Percentiles rank a stretch among this genome's conserved stretches.
These are phyloP conservation scores for Porites rus DNA, from an alignment of 92 coral and sea anemone genomes.

Conservation along the genomic window DNA sequence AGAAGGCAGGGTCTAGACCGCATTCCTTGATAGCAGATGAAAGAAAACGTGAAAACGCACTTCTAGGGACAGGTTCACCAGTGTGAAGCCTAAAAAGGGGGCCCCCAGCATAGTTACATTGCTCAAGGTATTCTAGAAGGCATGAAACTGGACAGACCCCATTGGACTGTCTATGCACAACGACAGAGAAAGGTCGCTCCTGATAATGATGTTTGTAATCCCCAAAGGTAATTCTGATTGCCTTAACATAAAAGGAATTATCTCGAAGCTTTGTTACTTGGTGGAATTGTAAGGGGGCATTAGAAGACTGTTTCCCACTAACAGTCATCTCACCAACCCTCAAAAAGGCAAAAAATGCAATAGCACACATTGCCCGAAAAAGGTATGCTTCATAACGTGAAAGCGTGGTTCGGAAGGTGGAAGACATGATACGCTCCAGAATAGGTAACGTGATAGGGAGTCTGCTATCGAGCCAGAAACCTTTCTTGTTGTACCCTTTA, in stretches of 20 bases:
- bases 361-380: conserved; percentile 50
- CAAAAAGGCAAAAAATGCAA: conserved; percentile 45
- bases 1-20: conserved; percentile 36
- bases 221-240: conserved; percentile 16
- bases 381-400: conserved; percentile 19
- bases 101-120: not conserved
- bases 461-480: conserved; percentile 39
- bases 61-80: conserved; percentile 34
- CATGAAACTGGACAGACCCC: not conserved
- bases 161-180: not conserved
- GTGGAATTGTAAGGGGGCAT: conserved; percentile 25
- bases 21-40: conserved; percentile 8
- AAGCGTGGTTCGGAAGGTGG: not conserved
- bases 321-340: conserved; percentile 52
- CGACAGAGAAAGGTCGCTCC: not conserved
- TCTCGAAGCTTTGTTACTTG: conserved; percentile 21
- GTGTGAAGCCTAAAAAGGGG: conserved; percentile 9
- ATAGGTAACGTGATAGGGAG: conserved; percentile 55
- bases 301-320: not conserved
- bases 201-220: not conserved
- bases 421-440: conserved; percentile 17
- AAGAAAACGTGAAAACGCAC: conserved; percentile 22
- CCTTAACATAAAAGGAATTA: not conserved
- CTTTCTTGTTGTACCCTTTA: conserved; percentile 61
- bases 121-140: not conserved